phyloP scores from a whole-genome alignment of 2,113 vertebrate species.

The Corythornis madagascariensis region DNA sequence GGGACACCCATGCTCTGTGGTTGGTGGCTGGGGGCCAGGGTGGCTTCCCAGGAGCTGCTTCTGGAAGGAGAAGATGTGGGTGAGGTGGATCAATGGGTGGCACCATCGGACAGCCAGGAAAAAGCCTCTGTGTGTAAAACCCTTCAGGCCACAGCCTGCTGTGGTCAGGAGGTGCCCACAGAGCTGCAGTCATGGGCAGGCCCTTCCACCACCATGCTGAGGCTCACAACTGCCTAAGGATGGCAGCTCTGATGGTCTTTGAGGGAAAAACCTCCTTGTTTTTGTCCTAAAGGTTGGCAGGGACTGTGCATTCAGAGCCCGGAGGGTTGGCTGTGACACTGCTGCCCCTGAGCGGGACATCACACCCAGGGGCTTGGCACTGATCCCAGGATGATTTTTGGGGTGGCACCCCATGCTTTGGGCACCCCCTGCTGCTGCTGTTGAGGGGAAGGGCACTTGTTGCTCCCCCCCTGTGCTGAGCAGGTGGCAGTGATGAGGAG shows the following conservation, averaged over 20 bases:
- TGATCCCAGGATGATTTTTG: background rate
- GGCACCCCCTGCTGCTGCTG: background rate
- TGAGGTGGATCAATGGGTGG: fast-evolving
- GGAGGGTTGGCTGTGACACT: background rate
- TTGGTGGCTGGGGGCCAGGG: background rate
- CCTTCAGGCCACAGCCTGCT: fast-evolving
- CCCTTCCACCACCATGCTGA: background rate
- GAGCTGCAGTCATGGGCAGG: fast-evolving
- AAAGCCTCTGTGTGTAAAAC: too few species aligned
- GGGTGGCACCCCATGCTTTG: background rate
- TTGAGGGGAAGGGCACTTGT: background rate
- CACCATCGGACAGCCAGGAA: fast-evolving
- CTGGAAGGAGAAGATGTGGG: background rate
- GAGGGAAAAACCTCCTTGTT: background rate
- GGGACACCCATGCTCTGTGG: background rate
- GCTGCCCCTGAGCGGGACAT: background rate
- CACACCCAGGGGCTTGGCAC: background rate
- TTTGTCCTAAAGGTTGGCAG: background rate
- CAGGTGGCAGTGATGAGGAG: background rate
- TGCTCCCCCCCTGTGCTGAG: fast-evolving
- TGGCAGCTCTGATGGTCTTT: background rate
- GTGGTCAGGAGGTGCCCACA: fast-evolving
- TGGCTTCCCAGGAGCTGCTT: background rate
- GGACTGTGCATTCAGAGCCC: background rate
- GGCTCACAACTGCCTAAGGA: fast-evolving